Base-by-base conservation (phyloP, 2,888 invertebrate species). In the Eutolmus rufibarbis region DNA sequence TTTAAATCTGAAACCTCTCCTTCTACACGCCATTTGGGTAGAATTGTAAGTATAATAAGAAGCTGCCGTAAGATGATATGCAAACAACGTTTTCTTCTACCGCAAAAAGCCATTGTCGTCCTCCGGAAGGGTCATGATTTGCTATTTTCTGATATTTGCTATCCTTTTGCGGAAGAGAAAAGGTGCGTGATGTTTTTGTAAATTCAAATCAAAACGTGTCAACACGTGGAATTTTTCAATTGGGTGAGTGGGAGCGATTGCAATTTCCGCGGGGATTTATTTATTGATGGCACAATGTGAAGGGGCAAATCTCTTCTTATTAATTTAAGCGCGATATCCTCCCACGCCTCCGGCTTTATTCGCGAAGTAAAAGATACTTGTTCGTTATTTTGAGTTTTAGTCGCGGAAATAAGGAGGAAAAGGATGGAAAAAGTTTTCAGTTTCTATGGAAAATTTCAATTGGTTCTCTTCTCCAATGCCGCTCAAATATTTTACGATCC, bases 131-230 rank as follows among this genome's bases (percentile, higher is more conserved):
- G 66, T 28, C 12, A 66, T 66, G 66, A 66, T 66, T 66, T 66
- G 66, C 23, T 28, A 66, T 66, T 66, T 66, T 66, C 66, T 28
- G 66, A 12, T 66, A 66, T 66, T 66, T 66, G 66, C 8, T 23
- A 28, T 19, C 23, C 66, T 66, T 66, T 19, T 23, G 66, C 66
- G 66, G 12, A 19, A 66, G 9, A 23, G 78, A 9, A 66, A 19
- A 66, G 43, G 19, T 51, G 46, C 51, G 79, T 79, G 79, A 79
- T 31, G 28, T 34, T 51, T 79, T 79, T 79, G 51, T 28, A 79
- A 79, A 79, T 79, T 79, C 28, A 51, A 46, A 79, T 79, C 31
- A 51, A 79, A 79, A 79, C 78, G 46, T 78, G 78, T 43, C 43
- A 78, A 78, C 78, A 43, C 23, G 43, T 78, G 78, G 78, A 78